phyloP scores from a whole-genome alignment of 2,797 vertebrate species.

The Melanotaenia boesemani region DNA sequence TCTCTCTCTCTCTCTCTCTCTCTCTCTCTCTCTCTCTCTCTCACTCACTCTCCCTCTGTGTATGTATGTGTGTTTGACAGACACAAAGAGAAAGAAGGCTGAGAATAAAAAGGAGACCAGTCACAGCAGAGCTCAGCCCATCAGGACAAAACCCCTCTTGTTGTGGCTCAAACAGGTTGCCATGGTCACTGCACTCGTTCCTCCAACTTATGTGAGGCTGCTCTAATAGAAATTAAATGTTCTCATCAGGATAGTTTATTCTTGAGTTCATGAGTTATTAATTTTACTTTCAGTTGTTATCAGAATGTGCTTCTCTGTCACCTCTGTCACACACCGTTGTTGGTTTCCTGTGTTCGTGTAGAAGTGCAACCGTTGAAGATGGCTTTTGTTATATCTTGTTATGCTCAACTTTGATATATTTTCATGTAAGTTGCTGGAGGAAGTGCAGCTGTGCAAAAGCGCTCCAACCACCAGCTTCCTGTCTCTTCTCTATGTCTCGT shows the following conservation, averaged over 20 bases:
- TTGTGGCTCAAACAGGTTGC: conserved; percentile 67
- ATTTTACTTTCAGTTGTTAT: too few relatives aligned
- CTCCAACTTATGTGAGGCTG: conserved; percentile 18
- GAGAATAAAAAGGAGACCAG: conserved; percentile 42
- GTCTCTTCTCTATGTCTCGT: background rate
- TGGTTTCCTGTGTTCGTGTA: background rate
- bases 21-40: conserved; percentile 1
- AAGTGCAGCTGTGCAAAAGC: background rate
- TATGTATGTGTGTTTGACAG: conserved; percentile 1
- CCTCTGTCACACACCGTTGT: too few relatives aligned
- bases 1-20: conserved; percentile 3
- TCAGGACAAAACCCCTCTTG: conserved; percentile 76
- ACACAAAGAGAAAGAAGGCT: conserved; percentile 16
- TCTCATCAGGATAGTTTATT: too few relatives aligned
- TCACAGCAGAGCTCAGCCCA: conserved; percentile 43
- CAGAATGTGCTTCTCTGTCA: too few relatives aligned
- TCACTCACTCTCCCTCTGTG: background rate
- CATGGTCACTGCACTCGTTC: conserved; percentile 58
- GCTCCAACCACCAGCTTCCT: too few relatives aligned
- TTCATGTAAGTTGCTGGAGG: background rate
- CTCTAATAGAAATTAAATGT: background rate
- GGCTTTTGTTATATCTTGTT: background rate
- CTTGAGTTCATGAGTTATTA: too few relatives aligned
- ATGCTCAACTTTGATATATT: background rate
- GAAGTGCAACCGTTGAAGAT: background rate